These are phyloP conservation scores for Trochalopteron elliotii DNA, from an alignment of 2,113 vertebrate species.

Conservation along the genomic window DNA sequence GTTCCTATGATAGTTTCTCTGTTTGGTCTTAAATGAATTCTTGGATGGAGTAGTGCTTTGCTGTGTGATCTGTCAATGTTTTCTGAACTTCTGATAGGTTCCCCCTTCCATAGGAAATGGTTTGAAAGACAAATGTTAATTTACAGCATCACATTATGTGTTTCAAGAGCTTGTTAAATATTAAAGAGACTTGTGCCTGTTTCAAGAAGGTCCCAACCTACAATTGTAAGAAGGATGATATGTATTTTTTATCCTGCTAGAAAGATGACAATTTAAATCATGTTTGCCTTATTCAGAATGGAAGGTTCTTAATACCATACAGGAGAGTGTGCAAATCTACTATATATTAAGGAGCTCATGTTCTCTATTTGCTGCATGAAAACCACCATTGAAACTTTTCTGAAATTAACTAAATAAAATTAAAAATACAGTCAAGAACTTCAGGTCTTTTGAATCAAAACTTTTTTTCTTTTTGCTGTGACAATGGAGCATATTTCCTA, in stretches of 20 bases:
- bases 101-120: not conserved
- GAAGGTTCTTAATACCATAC: not conserved
- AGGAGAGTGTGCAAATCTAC: not conserved
- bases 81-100: not conserved
- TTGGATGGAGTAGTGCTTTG: not conserved
- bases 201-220: not conserved
- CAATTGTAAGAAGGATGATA: not conserved
- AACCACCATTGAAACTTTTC: not conserved
- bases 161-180: not conserved
- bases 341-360: not conserved
- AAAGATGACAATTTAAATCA: not conserved
- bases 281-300: not conserved
- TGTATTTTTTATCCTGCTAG: not conserved
- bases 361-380: not conserved
- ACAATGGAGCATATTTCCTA: not conserved
- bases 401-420: not conserved
- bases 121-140: not conserved
- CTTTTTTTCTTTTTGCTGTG: accelerated
- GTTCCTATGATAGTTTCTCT: not conserved
- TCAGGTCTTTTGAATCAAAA: not conserved
- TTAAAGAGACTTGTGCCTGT: not conserved
- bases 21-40: not conserved
- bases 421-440: not conserved
- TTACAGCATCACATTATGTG: not conserved
- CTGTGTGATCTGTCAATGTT: not conserved